Conservation (phyloP, 2,888 invertebrate genomes). For the Melanotus villosus region DNA sequence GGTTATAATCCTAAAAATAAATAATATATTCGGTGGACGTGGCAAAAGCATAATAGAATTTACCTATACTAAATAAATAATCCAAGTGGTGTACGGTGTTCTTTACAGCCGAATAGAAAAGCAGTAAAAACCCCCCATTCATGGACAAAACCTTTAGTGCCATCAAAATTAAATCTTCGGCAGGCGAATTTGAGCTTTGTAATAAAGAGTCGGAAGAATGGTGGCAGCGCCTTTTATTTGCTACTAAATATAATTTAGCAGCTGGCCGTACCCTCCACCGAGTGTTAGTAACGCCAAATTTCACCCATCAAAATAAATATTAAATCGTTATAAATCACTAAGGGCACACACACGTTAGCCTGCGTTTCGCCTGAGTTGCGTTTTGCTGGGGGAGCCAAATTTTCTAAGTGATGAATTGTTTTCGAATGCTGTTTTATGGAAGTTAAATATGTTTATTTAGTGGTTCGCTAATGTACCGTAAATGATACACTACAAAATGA, state of each 20-base stretch:
- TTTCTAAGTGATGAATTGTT: slow-evolving; percentile 61
- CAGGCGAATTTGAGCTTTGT: slow-evolving; percentile 57
- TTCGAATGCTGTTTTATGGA: slow-evolving; percentile 59
- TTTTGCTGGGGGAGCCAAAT: slow-evolving; percentile 55
- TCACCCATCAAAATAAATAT: slow-evolving; percentile 71
- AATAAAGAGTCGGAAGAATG: slow-evolving; percentile 37
- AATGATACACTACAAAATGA: slow-evolving; percentile 39
- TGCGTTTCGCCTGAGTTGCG: slow-evolving; percentile 57
- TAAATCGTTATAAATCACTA: slow-evolving; percentile 69
- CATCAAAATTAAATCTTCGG: slow-evolving; percentile 54
- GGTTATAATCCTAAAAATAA: slow-evolving; percentile 12
- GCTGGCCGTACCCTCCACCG: slow-evolving; percentile 65
- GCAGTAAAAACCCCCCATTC: slow-evolving; percentile 65
- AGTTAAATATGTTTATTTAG: slow-evolving; percentile 63
- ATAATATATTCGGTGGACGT: slow-evolving; percentile 17
- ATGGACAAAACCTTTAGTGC: slow-evolving; percentile 58
- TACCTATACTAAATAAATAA: slow-evolving; percentile 50
- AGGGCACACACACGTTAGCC: slow-evolving; percentile 53
- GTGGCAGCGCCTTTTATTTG: slow-evolving; percentile 53
- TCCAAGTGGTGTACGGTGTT: slow-evolving; percentile 41
- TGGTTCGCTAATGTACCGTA: slow-evolving; percentile 47
- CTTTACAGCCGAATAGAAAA: slow-evolving; percentile 58
- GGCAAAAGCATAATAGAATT: slow-evolving; percentile 42
- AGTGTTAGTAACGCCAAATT: slow-evolving; percentile 69
- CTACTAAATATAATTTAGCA: slow-evolving; percentile 65